Percentiles rank a stretch among this genome's conserved stretches.
These are phyloP conservation scores for Knipowitschia caucasica DNA, from an alignment of 2,797 vertebrate genomes.

Conservation along the genomic window DNA sequence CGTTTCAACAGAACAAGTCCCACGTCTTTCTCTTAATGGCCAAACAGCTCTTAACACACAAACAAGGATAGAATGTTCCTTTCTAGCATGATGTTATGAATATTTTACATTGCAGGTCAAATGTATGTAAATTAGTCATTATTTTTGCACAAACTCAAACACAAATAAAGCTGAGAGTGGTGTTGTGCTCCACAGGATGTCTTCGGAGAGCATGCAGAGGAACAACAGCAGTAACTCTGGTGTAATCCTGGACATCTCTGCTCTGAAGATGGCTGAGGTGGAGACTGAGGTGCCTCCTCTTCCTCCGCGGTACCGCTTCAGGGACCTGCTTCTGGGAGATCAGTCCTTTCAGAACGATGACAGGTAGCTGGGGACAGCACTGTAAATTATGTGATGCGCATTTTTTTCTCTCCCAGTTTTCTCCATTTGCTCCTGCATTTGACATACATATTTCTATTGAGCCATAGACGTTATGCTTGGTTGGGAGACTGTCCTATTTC, in stretches of 20 bases:
- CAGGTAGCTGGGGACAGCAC: slow-evolving; percentile 75
- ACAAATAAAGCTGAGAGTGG: slow-evolving; percentile 4
- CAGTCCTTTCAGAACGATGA: slow-evolving; percentile 91
- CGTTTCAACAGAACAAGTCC: too few species aligned
- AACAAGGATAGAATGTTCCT: too few species aligned
- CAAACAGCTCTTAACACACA: too few species aligned
- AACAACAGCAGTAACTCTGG: slow-evolving; percentile 80
- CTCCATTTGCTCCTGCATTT: slow-evolving; percentile 6
- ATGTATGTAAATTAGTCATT: background rate
- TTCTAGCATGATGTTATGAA: too few species aligned
- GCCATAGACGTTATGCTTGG: background rate
- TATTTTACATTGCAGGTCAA: too few species aligned
- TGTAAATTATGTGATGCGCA: background rate
- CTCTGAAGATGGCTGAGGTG: slow-evolving; percentile 86
- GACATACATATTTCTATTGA: background rate
- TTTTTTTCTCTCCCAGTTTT: background rate
- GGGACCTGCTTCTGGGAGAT: slow-evolving; percentile 92
- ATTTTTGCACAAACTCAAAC: background rate
- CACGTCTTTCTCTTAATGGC: too few species aligned
- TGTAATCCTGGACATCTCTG: slow-evolving; percentile 81
- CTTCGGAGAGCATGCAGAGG: slow-evolving; percentile 64
- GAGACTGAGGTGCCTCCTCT: slow-evolving; percentile 90
- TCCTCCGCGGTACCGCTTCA: slow-evolving; percentile 92
- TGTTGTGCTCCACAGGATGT: slow-evolving; percentile 36
- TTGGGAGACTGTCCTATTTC: background rate